Percentiles rank a stretch among this genome's conserved stretches.
These are phyloP conservation scores for Avahi laniger DNA, from an alignment of 2,797 vertebrate genomes.

Conservation along the genomic window DNA sequence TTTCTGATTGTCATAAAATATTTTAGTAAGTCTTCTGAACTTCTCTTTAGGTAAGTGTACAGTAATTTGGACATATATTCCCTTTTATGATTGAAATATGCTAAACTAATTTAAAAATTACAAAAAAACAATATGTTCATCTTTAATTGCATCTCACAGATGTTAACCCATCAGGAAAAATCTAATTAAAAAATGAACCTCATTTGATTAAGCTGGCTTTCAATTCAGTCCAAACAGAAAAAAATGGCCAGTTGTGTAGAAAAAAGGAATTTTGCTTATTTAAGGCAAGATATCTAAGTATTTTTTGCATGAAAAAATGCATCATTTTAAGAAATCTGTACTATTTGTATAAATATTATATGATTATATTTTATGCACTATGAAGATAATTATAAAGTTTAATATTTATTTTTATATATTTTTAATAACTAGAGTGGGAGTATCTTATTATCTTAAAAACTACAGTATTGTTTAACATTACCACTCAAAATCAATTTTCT, in stretches of 20 bases:
- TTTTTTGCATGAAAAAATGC: too few species aligned
- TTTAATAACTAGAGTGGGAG: not conserved
- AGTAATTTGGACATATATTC: not conserved
- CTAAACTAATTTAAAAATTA: not conserved
- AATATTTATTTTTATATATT: not conserved
- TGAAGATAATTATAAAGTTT: not conserved
- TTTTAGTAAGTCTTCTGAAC: not conserved
- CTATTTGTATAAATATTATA: not conserved
- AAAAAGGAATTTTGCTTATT: not conserved
- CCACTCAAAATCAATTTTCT: not conserved
- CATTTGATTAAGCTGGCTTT: not conserved
- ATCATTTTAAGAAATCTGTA: not conserved
- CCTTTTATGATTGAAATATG: not conserved
- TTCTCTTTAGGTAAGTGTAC: not conserved
- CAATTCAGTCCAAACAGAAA: not conserved
- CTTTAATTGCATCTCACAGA: not conserved
- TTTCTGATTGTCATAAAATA: not conserved
- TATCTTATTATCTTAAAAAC: not conserved
- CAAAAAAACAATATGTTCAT: not conserved
- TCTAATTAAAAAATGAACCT: not conserved
- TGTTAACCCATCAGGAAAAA: not conserved
- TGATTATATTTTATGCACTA: not conserved
- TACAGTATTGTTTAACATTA: not conserved
- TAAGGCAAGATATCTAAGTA: not conserved
- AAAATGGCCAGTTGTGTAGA: not conserved